Percentiles rank a stretch among this genome's conserved stretches.
Conservation (phyloP, 2,888 invertebrate genomes). For the Macroteleia sp. region DNA sequence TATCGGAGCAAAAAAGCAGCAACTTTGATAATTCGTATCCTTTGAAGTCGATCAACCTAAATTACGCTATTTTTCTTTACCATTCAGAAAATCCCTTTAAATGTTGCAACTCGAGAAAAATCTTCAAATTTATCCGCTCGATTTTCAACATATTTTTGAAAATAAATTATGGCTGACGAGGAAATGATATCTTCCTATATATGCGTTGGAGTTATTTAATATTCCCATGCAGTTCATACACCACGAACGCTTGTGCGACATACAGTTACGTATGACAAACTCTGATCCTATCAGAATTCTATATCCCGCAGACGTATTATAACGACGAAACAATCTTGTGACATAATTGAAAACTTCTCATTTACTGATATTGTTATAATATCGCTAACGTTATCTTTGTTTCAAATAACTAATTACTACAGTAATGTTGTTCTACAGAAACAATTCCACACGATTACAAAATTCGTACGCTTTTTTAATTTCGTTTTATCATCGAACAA, state of each 20-base stretch:
- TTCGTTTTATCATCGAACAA: too few species aligned
- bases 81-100: too few species aligned
- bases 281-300: constrained; percentile 7
- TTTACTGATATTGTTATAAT: not conserved
- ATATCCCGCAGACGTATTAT: constrained; percentile 12
- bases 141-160: too few species aligned
- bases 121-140: too few species aligned
- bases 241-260: not conserved
- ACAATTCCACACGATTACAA: not conserved
- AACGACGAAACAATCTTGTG: constrained; percentile 1
- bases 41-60: not conserved
- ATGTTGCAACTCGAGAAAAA: too few species aligned
- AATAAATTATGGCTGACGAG: not conserved
- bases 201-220: constrained; percentile 2
- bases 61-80: too few species aligned
- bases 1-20: not conserved
- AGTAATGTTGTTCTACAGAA: not conserved
- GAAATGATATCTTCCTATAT: not conserved
- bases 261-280: not conserved
- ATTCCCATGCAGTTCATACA: not conserved
- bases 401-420: not conserved
- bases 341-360: constrained; percentile 17
- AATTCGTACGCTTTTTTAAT: too few species aligned
- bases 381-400: not conserved
- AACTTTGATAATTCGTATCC: not conserved